These are phyloP conservation scores for Drosophila subquinaria DNA, from an alignment of 2,888 invertebrate species.

Conservation along the genomic window DNA sequence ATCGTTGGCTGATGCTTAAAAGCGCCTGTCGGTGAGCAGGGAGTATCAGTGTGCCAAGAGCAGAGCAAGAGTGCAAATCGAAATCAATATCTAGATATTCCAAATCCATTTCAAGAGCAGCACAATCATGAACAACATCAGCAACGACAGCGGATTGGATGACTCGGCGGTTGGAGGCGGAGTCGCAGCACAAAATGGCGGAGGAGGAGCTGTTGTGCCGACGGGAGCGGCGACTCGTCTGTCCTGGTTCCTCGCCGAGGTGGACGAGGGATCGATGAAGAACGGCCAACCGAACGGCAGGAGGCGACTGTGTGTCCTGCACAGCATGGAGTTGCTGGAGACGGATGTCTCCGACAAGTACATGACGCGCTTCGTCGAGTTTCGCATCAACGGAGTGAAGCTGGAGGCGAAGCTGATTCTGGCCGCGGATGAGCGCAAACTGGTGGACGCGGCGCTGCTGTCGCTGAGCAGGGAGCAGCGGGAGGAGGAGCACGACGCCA, in stretches of 20 bases:
- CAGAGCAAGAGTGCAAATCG: conserved; percentile 28
- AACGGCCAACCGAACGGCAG: conserved; percentile 45
- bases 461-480: conserved; percentile 48
- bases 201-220: conserved; percentile 1
- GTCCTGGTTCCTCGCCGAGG: conserved; percentile 80
- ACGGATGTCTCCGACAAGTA: conserved; percentile 66
- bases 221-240: conserved; percentile 58
- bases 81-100: background rate
- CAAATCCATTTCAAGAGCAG: background rate
- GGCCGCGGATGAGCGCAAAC: conserved; percentile 71
- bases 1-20: conserved; percentile 9
- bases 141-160: conserved; percentile 70
- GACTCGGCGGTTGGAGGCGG: conserved; percentile 54
- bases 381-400: conserved; percentile 57
- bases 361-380: conserved; percentile 65
- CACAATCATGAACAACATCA: conserved; percentile 28
- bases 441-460: conserved; percentile 62
- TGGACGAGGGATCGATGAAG: conserved; percentile 63
- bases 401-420: conserved; percentile 69
- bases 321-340: conserved; percentile 79
- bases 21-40: background rate
- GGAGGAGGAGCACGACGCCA: conserved; percentile 31
- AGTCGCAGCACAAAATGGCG: conserved; percentile 16
- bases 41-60: conserved; percentile 51
- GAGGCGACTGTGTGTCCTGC: conserved; percentile 60